Evolutionary conservation across 2,888 invertebrate genomes (phyloP).

Genomic region (Melinopterus prodromus): DNA sequence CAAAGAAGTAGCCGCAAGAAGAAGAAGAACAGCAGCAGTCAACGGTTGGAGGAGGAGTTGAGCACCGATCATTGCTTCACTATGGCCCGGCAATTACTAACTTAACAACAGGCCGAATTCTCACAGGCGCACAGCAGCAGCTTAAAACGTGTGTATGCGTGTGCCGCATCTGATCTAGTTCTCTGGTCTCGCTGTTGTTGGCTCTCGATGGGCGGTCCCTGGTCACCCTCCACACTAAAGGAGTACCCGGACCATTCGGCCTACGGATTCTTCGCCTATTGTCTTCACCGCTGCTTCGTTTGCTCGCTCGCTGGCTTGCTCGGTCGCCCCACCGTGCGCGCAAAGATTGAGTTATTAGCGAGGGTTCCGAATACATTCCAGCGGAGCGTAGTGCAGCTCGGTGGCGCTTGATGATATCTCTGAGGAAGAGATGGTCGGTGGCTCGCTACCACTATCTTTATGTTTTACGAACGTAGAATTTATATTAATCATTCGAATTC

Average conservation of each 20-base stretch:
- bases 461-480: too few species aligned
- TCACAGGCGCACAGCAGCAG: slow-evolving; percentile 12
- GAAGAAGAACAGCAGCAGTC: not conserved
- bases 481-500: too few species aligned
- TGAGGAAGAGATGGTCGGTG: not conserved
- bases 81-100: slow-evolving; percentile 41
- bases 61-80: slow-evolving; percentile 42
- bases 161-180: not conserved
- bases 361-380: not conserved
- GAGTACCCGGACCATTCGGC: not conserved
- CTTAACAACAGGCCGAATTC: slow-evolving; percentile 21
- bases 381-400: not conserved
- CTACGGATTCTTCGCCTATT: not conserved
- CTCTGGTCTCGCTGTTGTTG: slow-evolving; percentile 4
- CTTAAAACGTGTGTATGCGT: slow-evolving; percentile 4
- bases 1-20: slow-evolving; percentile 5
- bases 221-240: not conserved
- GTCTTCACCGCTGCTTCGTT: not conserved
- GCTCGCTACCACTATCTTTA: too few species aligned
- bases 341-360: slow-evolving; percentile 4
- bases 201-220: not conserved
- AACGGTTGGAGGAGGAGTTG: slow-evolving; percentile 14
- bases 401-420: not conserved
- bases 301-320: not conserved
- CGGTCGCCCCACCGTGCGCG: not conserved